A percentile compares a stretch with the other conserved stretches of the same genome.
Conservation (phyloP, 2,113 vertebrate species). For the Antechinus stuartii region DNA sequence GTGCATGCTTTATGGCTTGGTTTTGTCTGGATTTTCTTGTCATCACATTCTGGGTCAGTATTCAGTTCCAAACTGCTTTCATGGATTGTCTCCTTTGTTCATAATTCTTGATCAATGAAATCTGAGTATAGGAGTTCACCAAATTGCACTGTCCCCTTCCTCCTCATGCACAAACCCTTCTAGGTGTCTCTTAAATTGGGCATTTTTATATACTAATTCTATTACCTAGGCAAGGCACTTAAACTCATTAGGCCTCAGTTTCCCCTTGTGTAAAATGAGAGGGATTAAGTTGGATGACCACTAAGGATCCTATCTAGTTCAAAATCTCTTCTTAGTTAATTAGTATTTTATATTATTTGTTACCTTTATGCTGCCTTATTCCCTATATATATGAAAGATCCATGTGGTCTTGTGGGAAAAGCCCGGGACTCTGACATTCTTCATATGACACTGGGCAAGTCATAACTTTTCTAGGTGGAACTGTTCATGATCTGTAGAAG, state of each 20-base stretch:
- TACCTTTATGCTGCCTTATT: background rate
- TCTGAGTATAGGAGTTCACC: background rate
- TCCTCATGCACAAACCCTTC: background rate
- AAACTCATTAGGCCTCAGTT: background rate
- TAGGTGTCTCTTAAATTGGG: background rate
- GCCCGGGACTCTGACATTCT: background rate
- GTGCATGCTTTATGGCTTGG: background rate
- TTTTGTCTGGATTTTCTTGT: background rate
- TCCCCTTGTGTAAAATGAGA: background rate
- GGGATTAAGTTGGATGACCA: background rate
- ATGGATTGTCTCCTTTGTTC: conserved; percentile 34
- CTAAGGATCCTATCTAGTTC: background rate
- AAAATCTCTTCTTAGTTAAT: background rate
- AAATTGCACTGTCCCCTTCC: background rate
- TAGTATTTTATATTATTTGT: background rate
- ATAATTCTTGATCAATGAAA: conserved; percentile 22
- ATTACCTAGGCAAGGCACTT: background rate
- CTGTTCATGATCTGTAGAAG: background rate
- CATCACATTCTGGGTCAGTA: background rate
- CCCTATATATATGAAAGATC: background rate
- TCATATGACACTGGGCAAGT: background rate
- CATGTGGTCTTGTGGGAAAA: background rate
- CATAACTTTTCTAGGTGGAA: background rate
- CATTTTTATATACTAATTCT: background rate
- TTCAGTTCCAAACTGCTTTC: conserved; percentile 25